Percentiles rank a stretch among this genome's conserved stretches.
Evolutionary conservation across 1,140 invertebrate species (phyloP).

Genomic region (Danaus plexippus): DNA sequence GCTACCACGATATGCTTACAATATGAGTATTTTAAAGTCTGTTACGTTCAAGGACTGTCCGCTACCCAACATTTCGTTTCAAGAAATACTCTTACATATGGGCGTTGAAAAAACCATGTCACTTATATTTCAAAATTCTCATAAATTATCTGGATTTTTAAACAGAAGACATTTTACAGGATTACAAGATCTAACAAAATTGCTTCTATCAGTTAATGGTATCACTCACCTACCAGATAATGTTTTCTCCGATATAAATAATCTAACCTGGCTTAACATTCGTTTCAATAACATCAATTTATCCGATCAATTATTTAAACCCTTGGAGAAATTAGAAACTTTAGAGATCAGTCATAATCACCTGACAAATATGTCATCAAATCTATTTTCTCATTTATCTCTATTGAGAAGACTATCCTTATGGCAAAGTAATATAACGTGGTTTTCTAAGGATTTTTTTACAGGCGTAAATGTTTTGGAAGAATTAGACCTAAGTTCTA

Average conservation of each 20-base stretch:
- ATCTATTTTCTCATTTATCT: slow-evolving; percentile 73
- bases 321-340: slow-evolving; percentile 70
- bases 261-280: slow-evolving; percentile 74
- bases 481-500: slow-evolving; percentile 75
- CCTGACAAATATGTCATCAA: slow-evolving; percentile 71
- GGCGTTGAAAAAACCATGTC: slow-evolving; percentile 59
- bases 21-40: slow-evolving; percentile 49
- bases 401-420: slow-evolving; percentile 74
- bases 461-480: slow-evolving; percentile 72
- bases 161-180: slow-evolving; percentile 70
- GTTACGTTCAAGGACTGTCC: slow-evolving; percentile 67
- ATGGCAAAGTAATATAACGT: slow-evolving; percentile 75
- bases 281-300: slow-evolving; percentile 74
- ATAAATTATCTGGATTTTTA: slow-evolving; percentile 64
- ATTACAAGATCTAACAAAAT: slow-evolving; percentile 60
- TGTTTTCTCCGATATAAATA: slow-evolving; percentile 72
- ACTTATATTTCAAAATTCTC: slow-evolving; percentile 65
- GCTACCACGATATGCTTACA: slow-evolving; percentile 56
- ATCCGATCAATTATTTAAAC: slow-evolving; percentile 71
- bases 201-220: slow-evolving; percentile 68
- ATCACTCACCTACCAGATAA: slow-evolving; percentile 73
- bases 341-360: slow-evolving; percentile 77
- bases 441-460: slow-evolving; percentile 74
- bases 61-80: slow-evolving; percentile 55
- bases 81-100: slow-evolving; percentile 53